Conservation (phyloP, 2,113 vertebrate species). For the Thunnus thynnus region DNA sequence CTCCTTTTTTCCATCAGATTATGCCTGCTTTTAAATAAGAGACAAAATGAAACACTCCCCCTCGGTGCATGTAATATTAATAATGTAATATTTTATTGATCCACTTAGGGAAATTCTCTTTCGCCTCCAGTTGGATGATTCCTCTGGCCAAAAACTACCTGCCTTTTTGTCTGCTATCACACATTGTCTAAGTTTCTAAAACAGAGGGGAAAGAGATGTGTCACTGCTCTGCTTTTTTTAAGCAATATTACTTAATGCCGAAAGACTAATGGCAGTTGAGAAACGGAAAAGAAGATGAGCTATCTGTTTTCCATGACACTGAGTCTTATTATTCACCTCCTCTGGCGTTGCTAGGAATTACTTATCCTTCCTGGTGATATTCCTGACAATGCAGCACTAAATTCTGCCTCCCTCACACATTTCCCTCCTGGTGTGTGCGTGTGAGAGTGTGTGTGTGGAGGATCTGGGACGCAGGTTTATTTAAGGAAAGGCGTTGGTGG, state of each 20-base stretch:
- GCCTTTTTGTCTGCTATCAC: constrained; percentile 21
- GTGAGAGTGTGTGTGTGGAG: constrained; percentile 30
- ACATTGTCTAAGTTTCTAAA: constrained; percentile 27
- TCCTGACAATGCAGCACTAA: constrained; percentile 77
- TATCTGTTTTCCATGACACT: constrained; percentile 75
- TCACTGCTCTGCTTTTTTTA: constrained; percentile 30
- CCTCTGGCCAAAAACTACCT: constrained; percentile 2
- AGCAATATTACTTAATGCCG: constrained; percentile 69
- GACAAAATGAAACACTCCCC: constrained; percentile 12
- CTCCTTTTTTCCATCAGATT: constrained; percentile 32
- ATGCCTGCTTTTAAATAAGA: constrained; percentile 42
- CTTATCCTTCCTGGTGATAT: constrained; percentile 77
- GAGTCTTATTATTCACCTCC: constrained; percentile 71
- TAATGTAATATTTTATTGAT: constrained; percentile 51
- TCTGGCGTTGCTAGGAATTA: constrained; percentile 76
- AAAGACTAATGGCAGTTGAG: constrained; percentile 65
- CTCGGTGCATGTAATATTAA: constrained; percentile 39
- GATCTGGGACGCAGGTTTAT: constrained; percentile 78
- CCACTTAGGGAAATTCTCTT: constrained; percentile 24
- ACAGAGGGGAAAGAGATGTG: constrained; percentile 48
- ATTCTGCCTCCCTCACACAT: constrained; percentile 74
- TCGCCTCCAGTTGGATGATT: neutral
- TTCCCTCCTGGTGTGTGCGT: constrained; percentile 27
- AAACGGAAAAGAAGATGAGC: constrained; percentile 50
- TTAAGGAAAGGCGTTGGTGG: constrained; percentile 82